Percentiles rank a stretch among this genome's conserved stretches.
These are phyloP conservation scores for Uloborus diversus DNA, from an alignment of 1,140 invertebrate genomes.

Conservation along the genomic window DNA sequence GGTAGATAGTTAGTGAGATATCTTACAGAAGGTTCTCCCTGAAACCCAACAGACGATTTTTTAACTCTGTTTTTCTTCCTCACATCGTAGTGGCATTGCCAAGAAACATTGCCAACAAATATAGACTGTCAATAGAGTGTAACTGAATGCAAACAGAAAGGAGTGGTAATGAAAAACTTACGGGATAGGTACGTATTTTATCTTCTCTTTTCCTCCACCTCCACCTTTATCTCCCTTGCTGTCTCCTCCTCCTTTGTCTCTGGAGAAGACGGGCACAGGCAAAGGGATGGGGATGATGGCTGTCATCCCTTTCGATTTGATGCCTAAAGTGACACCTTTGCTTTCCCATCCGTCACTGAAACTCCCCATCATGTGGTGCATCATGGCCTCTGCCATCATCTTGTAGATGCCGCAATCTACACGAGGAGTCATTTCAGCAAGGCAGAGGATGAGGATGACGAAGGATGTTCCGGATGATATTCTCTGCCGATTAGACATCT, in stretches of 20 bases:
- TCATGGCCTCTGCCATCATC: conserved; percentile 36
- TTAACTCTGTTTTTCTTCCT: too few relatives aligned
- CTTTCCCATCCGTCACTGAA: not conserved
- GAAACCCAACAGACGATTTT: too few relatives aligned
- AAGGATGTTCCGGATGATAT: too few relatives aligned
- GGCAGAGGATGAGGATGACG: too few relatives aligned
- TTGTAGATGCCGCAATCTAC: conserved; percentile 32
- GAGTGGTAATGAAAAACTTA: too few relatives aligned
- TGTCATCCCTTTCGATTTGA: conserved; percentile 49
- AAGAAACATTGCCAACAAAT: too few relatives aligned
- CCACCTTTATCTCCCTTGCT: not conserved
- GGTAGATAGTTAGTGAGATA: too few relatives aligned
- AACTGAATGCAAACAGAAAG: too few relatives aligned
- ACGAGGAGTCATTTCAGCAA: not conserved
- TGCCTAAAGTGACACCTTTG: conserved; percentile 29
- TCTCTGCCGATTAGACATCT: too few relatives aligned
- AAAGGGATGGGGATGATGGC: conserved; percentile 42
- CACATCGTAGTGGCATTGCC: too few relatives aligned
- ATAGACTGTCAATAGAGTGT: too few relatives aligned
- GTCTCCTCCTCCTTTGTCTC: conserved; percentile 20
- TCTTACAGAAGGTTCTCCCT: too few relatives aligned
- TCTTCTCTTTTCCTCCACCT: conserved; percentile 23
- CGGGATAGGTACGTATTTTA: conserved; percentile 47
- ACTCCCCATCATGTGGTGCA: conserved; percentile 16
- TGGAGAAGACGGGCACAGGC: conserved; percentile 36